Evolutionary conservation across 2,888 invertebrate species (phyloP), one percentile per base, ranked within the genome.

Genomic region (Watsonalla cultraria): DNA sequence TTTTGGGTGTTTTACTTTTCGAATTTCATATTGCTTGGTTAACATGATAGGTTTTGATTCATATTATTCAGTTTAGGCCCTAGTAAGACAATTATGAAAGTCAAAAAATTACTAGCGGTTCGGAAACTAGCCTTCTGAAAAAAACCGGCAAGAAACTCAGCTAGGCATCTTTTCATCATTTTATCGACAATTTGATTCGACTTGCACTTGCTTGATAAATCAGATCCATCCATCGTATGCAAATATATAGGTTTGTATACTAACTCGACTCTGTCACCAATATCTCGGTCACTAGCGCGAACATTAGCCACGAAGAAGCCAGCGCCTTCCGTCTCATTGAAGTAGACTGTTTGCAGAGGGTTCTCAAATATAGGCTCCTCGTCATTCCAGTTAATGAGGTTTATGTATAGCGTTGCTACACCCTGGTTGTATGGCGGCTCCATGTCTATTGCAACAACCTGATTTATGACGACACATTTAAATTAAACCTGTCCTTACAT

Each of bases 361-460:
- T 77, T 56, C 6, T 76, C 68, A 74, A 95, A 95, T 59, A 90
- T 90, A 0, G 96, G 96, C 60, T 83, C 66, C 74, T 95, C 95
- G 70, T 96, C 95, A 76, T 95, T 96, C 87, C 92, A 92, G 80
- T 96, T 94, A 37, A 83, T 80, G 47, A 95, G 87, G 54, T 88
- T 71, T 8, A 94, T 91, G 54, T 76, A 78, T 0, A 94, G 76
- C 5, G 72, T 70, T 8, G 87, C 82, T 7, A 68, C 72, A n/a
- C 88, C 89, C 5, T 73, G 62, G 56, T 82, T 81, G 0, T 61
- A 57, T 0, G 82, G 65, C 7, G 76, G 68, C 55, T 80, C 68
- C 60, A 79, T 66, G 56, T 90, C 89, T 4, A 76, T 83, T 45
- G 90, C 90, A 52, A 84, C 59, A 9, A 85, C 84, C 90, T 90